Base-by-base conservation (phyloP, 2,888 invertebrate genomes). In the Polyommatus icarus region DNA sequence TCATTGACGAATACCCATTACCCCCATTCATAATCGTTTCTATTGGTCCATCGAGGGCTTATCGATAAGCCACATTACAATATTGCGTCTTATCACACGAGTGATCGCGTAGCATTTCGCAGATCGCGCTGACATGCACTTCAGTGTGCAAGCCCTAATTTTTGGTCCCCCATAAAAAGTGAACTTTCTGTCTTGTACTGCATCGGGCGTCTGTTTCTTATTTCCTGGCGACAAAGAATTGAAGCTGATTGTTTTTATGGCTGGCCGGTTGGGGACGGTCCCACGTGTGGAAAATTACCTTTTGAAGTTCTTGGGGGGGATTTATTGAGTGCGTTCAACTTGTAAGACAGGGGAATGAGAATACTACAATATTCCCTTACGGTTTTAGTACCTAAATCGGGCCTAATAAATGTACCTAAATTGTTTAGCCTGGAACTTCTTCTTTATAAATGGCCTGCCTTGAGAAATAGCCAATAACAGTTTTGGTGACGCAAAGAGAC, bases 181-280 rank as follows among this genome's bases (percentile, higher is more conserved):
- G 86, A 91, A 90, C 86, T 91, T 88, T 85, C 81, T 82, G 84
- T 85, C 86, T 86, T 81, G 84, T 83, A 81, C 82, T 86, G 86
- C 87, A 87, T 78, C 79, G 80, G 78, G 81, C 88, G 87, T 88
- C 89, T 93, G 93, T 90, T 92, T 91, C 92, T 91, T 93, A 92
- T 93, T 89, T 91, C 89, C 87, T 84, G 84, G 80, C 82, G 84
- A 83, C 84, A 67, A 67, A 29, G 67, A 85, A 87, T 87, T 85
- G 88, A 85, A 91, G 86, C 88, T 89, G 89, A 92, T 92, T 93
- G 91, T 91, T 93, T 93, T 93, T 92, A 92, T 91, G 85, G 89
- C 86, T 83, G 80, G 81, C 82, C 82, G 80, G 83, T 81, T 85
- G 83, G 82, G 80, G 82, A 82, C 80, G 80, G 82, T 83, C 83